Conservation (phyloP, 2,888 invertebrate genomes). For the Frankliniella intonsa region DNA sequence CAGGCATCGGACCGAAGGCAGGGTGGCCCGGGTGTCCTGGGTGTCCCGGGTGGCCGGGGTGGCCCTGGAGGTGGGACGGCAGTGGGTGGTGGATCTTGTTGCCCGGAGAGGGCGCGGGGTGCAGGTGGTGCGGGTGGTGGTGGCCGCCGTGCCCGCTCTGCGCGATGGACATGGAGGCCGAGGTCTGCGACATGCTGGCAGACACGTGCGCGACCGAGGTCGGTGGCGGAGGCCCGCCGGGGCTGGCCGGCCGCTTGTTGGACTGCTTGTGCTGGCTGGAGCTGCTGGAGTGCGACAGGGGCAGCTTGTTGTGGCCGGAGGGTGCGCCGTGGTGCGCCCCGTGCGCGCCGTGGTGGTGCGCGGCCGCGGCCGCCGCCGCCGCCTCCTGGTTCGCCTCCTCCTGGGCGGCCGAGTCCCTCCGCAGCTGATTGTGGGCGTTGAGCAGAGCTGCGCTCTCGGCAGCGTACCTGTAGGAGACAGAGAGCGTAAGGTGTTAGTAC, state of each 20-base stretch:
- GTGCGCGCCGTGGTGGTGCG: not conserved
- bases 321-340: conserved; percentile 49
- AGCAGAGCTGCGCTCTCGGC: not conserved
- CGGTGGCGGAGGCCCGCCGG: conserved; percentile 41
- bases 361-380: not conserved
- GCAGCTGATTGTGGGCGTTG: not conserved
- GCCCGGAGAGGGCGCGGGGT: conserved; percentile 35
- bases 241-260: conserved; percentile 46
- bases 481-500: too few relatives aligned
- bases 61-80: conserved; percentile 31
- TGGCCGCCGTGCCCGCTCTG: conserved; percentile 52
- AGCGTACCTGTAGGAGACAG: not conserved
- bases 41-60: conserved; percentile 37
- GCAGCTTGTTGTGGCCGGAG: conserved; percentile 61
- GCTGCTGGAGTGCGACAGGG: conserved; percentile 43
- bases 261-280: not conserved
- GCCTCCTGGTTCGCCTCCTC: not conserved
- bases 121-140: conserved; percentile 52
- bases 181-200: conserved; percentile 53
- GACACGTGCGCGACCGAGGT: conserved; percentile 47
- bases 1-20: conserved; percentile 56
- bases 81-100: conserved; percentile 19
- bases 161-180: conserved; percentile 40
- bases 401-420: not conserved
- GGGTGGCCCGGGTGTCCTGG: conserved; percentile 45